These are phyloP conservation scores for Poeciliopsis gracilis DNA, from an alignment of 2,797 vertebrate genomes.

Conservation along the genomic window DNA sequence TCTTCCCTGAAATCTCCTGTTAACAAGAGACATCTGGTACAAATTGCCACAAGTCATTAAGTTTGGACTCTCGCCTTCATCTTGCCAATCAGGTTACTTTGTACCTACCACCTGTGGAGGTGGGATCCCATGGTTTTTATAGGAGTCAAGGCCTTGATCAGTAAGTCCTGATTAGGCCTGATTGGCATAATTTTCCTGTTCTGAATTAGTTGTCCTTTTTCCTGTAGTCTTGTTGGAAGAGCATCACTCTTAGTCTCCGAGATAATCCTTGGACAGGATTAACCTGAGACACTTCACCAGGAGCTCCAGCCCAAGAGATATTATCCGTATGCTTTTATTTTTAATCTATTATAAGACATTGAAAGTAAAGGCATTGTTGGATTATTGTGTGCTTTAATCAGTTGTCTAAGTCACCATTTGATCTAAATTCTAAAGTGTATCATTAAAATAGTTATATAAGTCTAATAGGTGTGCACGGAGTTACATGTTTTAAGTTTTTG, in stretches of 20 bases:
- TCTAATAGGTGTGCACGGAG: neutral
- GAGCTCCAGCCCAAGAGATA: neutral
- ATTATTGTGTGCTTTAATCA: neutral
- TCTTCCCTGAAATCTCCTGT: neutral
- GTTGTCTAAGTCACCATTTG: neutral
- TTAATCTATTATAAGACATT: neutral
- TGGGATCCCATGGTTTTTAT: neutral
- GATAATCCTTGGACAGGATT: neutral
- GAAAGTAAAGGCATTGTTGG: neutral
- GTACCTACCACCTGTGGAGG: neutral
- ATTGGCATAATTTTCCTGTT: neutral
- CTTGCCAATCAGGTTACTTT: neutral
- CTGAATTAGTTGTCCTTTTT: neutral
- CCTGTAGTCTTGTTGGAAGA: neutral
- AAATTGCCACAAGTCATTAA: neutral
- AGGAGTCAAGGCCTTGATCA: neutral
- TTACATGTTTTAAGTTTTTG: neutral
- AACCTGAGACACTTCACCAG: neutral
- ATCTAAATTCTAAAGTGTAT: neutral
- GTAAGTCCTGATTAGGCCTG: neutral
- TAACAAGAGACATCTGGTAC: neutral
- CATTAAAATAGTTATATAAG: neutral
- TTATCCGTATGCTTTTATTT: no score
- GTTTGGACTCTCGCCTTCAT: neutral
- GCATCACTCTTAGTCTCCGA: neutral